Evolutionary conservation across 1,140 invertebrate species (phyloP), one percentile per base, ranked within the genome.

Genomic region (Aphaenogaster rudis): DNA sequence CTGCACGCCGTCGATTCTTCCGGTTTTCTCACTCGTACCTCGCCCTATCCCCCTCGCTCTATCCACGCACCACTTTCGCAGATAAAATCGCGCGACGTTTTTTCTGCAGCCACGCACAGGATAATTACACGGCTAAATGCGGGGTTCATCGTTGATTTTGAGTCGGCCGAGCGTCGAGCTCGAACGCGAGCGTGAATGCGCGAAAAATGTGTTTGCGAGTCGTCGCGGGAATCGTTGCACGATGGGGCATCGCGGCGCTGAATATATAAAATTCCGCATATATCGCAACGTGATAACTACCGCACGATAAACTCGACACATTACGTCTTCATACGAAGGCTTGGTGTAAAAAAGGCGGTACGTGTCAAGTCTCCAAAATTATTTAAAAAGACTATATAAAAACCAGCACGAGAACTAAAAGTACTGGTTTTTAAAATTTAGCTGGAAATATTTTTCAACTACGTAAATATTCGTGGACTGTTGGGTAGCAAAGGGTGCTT

Each of bases 51-150:
- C 17, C n/a, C 45, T 63, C 69, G 36, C 15, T 87, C 69, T 64
- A 42, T 72, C n/a, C 67, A 52, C 59, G 67, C 52, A 64, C 79
- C 78, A 81, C 86, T 63, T 72, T 81, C 52, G 54, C 13, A 64
- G 89, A 87, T 89, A 87, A 78, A 74, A 89, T 89, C 88, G 85
- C 78, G 36, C 28, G 33, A 42, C 78, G 15, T n/a, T 69, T 69
- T 72, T 64, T 45, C 61, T 48, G 48, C 33, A 21, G 15, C 69
- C 54, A 77, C 87, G 39, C 67, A 66, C 59, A 9, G 17, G 78
- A 66, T 87, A 89, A 89, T 88, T 88, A 45, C 86, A 17, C 63
- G 9, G 52, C 57, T 57, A 77, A 89, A 90, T 80, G 86, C 28
- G 28, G 71, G 33, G 63, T 69, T 63, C 86, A 86, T 86, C 79